phyloP scores from a whole-genome alignment of 2,888 invertebrate genomes.

The Dasysyrphus tricinctus region DNA sequence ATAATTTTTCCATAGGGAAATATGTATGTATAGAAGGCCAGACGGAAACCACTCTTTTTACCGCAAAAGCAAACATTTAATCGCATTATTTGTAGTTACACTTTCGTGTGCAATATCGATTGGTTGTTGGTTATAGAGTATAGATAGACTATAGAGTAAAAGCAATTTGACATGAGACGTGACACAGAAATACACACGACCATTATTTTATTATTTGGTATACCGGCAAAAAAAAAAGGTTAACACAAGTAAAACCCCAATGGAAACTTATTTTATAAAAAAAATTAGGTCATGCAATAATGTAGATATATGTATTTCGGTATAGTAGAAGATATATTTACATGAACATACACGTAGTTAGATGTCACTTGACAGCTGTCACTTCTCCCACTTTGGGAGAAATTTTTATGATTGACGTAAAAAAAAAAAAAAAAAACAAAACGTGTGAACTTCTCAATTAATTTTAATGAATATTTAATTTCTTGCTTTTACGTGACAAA shows the following conservation, averaged over 20 bases:
- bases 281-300: conserved; percentile 32
- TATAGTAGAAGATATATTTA: background rate
- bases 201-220: conserved; percentile 27
- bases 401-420: conserved; percentile 1
- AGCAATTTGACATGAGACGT: conserved; percentile 21
- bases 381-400: background rate
- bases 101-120: conserved; percentile 59
- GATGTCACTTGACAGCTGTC: conserved; percentile 38
- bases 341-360: background rate
- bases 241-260: conserved; percentile 22
- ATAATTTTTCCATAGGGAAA: background rate
- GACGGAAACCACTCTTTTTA: conserved; percentile 34
- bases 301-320: background rate
- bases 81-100: conserved; percentile 63
- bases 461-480: conserved; percentile 31
- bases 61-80: conserved; percentile 51
- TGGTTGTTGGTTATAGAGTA: conserved; percentile 1
- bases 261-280: conserved; percentile 20
- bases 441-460: conserved; percentile 27
- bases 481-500: conserved; percentile 19
- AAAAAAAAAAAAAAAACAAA: background rate
- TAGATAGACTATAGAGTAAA: background rate
- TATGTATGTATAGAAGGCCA: conserved; percentile 28
- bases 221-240: conserved; percentile 15
- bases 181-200: conserved; percentile 22